Evolutionary conservation across 2,797 vertebrate species (phyloP), one percentile per base, ranked within the genome.

Genomic region (Manis javanica): DNA sequence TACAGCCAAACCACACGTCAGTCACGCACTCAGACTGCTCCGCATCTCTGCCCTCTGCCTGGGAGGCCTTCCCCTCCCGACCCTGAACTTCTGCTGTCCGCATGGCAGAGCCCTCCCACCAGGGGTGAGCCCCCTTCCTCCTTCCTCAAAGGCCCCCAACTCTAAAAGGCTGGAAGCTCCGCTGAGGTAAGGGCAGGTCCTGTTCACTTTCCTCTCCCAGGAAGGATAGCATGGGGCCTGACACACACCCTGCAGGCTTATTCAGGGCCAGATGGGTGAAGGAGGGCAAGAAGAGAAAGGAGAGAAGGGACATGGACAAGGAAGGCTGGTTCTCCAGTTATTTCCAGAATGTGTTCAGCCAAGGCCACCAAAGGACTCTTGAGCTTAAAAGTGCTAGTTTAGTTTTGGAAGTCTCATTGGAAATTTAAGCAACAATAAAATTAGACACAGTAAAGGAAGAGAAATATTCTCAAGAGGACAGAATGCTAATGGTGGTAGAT

Each of bases 261-360:
- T 34, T 75, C n/a, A 26, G 34, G 90, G 71, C 85, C 86, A 51
- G 86, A 49, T 51, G 86, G 88, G 19, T 3, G 75, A 19, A 77
- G 16, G 39, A 24, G 21, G 68, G 42, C 39, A 13, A 66, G 75
- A 23, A 37, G 59, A 57, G 51, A 51, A 24, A 53, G 24, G 39
- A 53, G 29, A 42, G 68, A 61, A 83, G 31, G 31, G 10, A 68
- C 24, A 75, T 31, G 75, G 72, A 79, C 63, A 53, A 21, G 34
- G 18, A 59, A 71, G 29, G 0, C 37, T 10, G 51, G 59, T 31
- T 71, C 74, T 55, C 53, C 31, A 83, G n/a, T 86, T 74, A 26
- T 66, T 87, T 93, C 91, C 66, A 37, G 78, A 39, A 82, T 3
- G 23, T 55, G 31, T 66, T 86, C 88, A 66, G 46, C 84, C 79